Evolutionary conservation across 2,888 invertebrate genomes (phyloP).

Genomic region (Thelaira solivaga): DNA sequence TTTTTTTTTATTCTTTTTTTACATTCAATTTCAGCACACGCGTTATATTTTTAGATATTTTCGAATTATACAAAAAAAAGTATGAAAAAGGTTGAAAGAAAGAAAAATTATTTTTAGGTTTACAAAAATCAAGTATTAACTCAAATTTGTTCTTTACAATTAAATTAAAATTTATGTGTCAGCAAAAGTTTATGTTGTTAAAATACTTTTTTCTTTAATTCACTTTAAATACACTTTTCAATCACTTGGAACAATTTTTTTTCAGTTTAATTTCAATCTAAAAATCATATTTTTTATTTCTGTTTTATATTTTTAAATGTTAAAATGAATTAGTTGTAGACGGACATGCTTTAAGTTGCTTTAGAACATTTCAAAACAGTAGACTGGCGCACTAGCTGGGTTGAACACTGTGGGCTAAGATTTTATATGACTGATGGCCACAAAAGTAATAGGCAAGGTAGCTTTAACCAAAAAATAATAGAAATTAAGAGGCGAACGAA

Average conservation of each 20-base stretch:
- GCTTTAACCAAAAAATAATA: slow-evolving; percentile 26
- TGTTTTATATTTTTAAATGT: slow-evolving; percentile 55
- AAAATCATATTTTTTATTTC: not conserved
- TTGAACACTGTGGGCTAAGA: slow-evolving; percentile 54
- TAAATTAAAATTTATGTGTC: slow-evolving; percentile 6
- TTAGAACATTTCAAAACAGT: slow-evolving; percentile 66
- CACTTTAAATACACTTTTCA: slow-evolving; percentile 33
- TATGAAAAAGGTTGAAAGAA: slow-evolving; percentile 68
- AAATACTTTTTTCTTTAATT: not conserved
- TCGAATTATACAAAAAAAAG: slow-evolving; percentile 61
- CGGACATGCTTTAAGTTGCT: slow-evolving; percentile 42
- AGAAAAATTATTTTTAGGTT: slow-evolving; percentile 74
- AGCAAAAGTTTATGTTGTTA: not conserved
- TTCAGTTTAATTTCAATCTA: not conserved
- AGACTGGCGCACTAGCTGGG: slow-evolving; percentile 65
- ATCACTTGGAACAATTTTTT: slow-evolving; percentile 32
- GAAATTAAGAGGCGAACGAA: slow-evolving; percentile 43
- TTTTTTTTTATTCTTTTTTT: slow-evolving; percentile 47
- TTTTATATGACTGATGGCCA: slow-evolving; percentile 54
- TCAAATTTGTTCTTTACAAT: slow-evolving; percentile 54
- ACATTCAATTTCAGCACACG: slow-evolving; percentile 68
- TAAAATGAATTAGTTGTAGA: not conserved
- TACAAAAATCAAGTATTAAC: slow-evolving; percentile 72
- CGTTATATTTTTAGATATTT: slow-evolving; percentile 64
- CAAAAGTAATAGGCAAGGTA: slow-evolving; percentile 57